phyloP scores from a whole-genome alignment of 2,888 invertebrate genomes.

The Stenichneumon culpator region DNA sequence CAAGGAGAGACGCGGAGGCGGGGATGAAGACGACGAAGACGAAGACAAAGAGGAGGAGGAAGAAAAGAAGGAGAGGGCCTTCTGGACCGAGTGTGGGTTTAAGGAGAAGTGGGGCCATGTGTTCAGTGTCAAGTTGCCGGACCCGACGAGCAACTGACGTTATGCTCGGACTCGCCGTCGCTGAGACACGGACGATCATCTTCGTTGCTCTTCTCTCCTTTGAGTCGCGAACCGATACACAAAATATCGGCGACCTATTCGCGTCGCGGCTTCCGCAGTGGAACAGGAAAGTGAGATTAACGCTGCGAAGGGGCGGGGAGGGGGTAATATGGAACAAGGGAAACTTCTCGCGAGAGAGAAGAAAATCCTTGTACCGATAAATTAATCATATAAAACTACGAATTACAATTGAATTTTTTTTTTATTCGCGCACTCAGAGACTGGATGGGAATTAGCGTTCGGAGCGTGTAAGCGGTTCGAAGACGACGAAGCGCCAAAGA shows the following conservation, averaged over 20 bases:
- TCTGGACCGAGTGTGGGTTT: slow-evolving; percentile 82
- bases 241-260: neutral
- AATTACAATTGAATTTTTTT: too few relatives aligned
- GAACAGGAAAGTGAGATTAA: neutral
- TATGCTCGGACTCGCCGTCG: slow-evolving; percentile 53
- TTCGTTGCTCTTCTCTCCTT: slow-evolving; percentile 1
- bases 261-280: neutral
- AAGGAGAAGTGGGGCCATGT: slow-evolving; percentile 84
- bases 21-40: slow-evolving; percentile 11
- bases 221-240: neutral
- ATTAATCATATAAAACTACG: too few relatives aligned
- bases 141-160: slow-evolving; percentile 65
- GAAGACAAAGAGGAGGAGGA: slow-evolving; percentile 52
- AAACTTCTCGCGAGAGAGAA: neutral
- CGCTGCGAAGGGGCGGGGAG: neutral
- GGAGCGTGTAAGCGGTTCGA: too few relatives aligned
- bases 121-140: slow-evolving; percentile 85
- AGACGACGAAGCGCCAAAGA: too few relatives aligned
- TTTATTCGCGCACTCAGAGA: too few relatives aligned
- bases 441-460: too few relatives aligned
- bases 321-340: neutral
- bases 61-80: slow-evolving; percentile 73
- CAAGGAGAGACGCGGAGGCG: slow-evolving; percentile 22
- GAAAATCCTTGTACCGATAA: too few relatives aligned
- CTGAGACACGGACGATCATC: slow-evolving; percentile 58